phyloP scores from a whole-genome alignment of 2,797 vertebrate species.

The Mus caroli region DNA sequence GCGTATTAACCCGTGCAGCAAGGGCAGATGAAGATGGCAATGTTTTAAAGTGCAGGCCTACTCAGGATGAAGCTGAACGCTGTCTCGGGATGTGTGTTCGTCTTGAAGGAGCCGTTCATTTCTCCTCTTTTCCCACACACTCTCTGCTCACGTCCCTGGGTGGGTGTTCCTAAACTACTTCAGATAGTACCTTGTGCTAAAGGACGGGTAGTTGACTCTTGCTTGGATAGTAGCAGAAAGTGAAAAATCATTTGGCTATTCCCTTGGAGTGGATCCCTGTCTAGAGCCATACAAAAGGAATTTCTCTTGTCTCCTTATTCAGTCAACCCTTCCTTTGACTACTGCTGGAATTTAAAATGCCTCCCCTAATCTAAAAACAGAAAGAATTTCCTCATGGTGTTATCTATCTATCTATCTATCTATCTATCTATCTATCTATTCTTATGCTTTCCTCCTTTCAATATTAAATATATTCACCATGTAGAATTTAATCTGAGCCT shows the following conservation, averaged over 20 bases:
- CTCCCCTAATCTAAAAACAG: not conserved
- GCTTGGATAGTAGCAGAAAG: rapidly evolving
- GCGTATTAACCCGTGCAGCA: rapidly evolving
- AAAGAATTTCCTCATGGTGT: not conserved
- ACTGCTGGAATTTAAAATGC: not conserved
- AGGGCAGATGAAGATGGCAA: not conserved
- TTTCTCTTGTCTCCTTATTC: not conserved
- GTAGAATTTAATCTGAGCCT: not conserved
- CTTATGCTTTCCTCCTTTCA: not conserved
- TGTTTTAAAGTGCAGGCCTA: not conserved
- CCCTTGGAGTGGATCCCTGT: not conserved
- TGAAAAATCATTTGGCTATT: not conserved
- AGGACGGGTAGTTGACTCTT: rapidly evolving
- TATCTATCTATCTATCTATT: not conserved
- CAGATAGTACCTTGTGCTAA: not conserved
- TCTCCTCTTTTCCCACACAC: not conserved
- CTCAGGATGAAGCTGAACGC: rapidly evolving
- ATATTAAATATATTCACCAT: not conserved
- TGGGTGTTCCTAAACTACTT: not conserved
- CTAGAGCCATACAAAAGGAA: not conserved
- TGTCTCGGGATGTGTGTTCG: not conserved
- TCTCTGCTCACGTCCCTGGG: not conserved
- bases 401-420: not conserved
- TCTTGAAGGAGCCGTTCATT: not conserved
- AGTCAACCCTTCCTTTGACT: not conserved